Base-by-base conservation (phyloP, 2,113 vertebrate genomes). In the Ifrita kowaldi region DNA sequence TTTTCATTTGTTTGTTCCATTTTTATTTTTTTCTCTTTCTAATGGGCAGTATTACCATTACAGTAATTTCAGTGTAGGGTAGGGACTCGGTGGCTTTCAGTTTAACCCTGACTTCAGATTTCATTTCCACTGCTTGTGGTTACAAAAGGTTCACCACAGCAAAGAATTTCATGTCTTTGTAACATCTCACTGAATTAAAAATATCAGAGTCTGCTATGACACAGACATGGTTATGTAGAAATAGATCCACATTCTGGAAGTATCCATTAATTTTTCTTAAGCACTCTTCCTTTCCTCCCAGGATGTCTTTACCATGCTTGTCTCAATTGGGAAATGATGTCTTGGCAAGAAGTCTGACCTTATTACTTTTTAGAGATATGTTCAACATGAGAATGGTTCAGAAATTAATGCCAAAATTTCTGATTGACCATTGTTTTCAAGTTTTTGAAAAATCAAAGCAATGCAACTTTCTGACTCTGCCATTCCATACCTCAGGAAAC, bases 371-470 rank as follows among this genome's bases (percentile, higher is more conserved):
- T 22, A 69, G 16, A 73, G 21, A 55, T 23, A 30, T 24, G 11
- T 19, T 32, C 21, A 46, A 39, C 27, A 52, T n/a, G 33, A 47
- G 7, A 20, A 20, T 0, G 3, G 18, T 24, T 91, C 37, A 69
- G 24, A 67, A 87, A 84, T 63, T 35, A 87, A 59, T 42, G 6
- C 9, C 7, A 28, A 35, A 28, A 47, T 69, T 76, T 92, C 57
- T 56, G 20, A 56, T 17, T 0, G 1, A 35, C 9, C 3, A 4
- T 9, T 68, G 60, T 60, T 59, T n/a, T 22, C 32, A 47, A 19
- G 2, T 13, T 76, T 82, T 64, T 28, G 21, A 52, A 73, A 88
- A 76, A 76, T 49, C 8, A 64, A 83, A 83, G 6, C 19, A 81
- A 9, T 3, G 37, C 17, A 60, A 24, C 6, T 76, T 77, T 69